Conservation (phyloP, 2,888 invertebrate species). For the Brachypalpus laphriformis region DNA sequence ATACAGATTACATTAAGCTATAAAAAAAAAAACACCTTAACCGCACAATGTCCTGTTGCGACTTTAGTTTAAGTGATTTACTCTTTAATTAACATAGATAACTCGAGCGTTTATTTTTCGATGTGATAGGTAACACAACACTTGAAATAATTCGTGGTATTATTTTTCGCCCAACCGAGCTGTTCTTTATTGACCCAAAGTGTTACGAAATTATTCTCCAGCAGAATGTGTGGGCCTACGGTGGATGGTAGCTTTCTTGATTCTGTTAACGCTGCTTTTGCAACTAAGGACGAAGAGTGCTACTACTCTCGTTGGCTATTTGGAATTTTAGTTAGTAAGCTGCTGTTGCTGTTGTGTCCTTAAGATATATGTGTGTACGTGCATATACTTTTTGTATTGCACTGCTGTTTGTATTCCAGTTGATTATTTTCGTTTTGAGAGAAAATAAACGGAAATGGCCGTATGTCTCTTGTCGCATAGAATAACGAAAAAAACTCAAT, state of each 20-base stretch:
- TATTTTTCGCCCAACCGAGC: neutral
- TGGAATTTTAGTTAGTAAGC: slow-evolving; percentile 27
- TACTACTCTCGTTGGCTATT: slow-evolving; percentile 41
- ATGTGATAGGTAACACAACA: slow-evolving; percentile 6
- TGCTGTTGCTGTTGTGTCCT: slow-evolving; percentile 38
- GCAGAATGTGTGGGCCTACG: slow-evolving; percentile 24
- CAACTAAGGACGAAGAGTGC: slow-evolving; percentile 35
- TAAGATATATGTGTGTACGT: slow-evolving; percentile 9
- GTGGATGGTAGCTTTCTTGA: slow-evolving; percentile 31
- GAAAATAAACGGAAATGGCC: slow-evolving; percentile 31
- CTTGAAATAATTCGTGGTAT: slow-evolving; percentile 17
- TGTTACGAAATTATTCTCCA: slow-evolving; percentile 46
- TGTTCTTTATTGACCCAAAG: slow-evolving; percentile 29
- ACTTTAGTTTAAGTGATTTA: neutral
- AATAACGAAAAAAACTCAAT: neutral
- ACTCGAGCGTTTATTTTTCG: neutral
- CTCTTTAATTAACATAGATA: neutral
- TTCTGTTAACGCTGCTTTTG: slow-evolving; percentile 38
- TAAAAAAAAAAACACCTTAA: slow-evolving; percentile 10
- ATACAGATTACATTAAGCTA: slow-evolving; percentile 8
- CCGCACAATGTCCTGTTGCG: slow-evolving; percentile 37
- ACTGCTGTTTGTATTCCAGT: slow-evolving; percentile 13
- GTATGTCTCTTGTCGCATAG: slow-evolving; percentile 24
- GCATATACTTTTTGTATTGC: slow-evolving; percentile 18
- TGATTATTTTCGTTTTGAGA: slow-evolving; percentile 30